phyloP scores from a whole-genome alignment of 2,888 invertebrate species.

The Pteria penguin region DNA sequence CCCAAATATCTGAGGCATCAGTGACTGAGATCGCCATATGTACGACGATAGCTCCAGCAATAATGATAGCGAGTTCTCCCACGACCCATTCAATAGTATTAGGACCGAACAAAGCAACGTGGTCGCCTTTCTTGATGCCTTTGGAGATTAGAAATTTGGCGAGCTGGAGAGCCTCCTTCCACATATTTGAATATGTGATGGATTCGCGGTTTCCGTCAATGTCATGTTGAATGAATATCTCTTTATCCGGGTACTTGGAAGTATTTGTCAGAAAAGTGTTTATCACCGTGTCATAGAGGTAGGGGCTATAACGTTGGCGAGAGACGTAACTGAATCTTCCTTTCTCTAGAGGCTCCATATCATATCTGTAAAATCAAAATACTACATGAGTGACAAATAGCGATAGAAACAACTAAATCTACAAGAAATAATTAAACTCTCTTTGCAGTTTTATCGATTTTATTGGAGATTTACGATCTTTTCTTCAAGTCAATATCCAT shows the following conservation, averaged over 20 bases:
- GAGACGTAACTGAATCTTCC: slow-evolving; percentile 16
- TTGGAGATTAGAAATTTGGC: slow-evolving; percentile 14
- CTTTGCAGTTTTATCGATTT: too few relatives aligned
- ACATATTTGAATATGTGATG: not conserved
- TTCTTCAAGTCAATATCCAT: too few relatives aligned
- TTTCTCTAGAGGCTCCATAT: not conserved
- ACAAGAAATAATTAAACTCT: too few relatives aligned
- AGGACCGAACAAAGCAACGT: slow-evolving; percentile 27
- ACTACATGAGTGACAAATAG: too few relatives aligned
- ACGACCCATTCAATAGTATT: slow-evolving; percentile 23
- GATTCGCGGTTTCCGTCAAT: slow-evolving; percentile 6
- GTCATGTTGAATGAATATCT: slow-evolving; percentile 7
- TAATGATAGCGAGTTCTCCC: slow-evolving; percentile 16
- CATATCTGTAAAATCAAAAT: too few relatives aligned
- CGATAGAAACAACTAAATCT: too few relatives aligned
- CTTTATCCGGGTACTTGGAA: not conserved
- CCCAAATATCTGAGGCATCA: slow-evolving; percentile 10
- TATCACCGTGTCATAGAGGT: slow-evolving; percentile 9
- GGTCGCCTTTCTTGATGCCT: slow-evolving; percentile 22
- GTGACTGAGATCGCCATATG: slow-evolving; percentile 14
- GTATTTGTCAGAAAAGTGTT: slow-evolving; percentile 2
- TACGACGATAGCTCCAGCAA: slow-evolving; percentile 23
- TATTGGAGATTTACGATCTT: too few relatives aligned
- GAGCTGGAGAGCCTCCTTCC: not conserved
- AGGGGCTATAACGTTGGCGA: not conserved